phyloP scores from a whole-genome alignment of 2,113 vertebrate species.

The Tretioscincus oriximinensis region DNA sequence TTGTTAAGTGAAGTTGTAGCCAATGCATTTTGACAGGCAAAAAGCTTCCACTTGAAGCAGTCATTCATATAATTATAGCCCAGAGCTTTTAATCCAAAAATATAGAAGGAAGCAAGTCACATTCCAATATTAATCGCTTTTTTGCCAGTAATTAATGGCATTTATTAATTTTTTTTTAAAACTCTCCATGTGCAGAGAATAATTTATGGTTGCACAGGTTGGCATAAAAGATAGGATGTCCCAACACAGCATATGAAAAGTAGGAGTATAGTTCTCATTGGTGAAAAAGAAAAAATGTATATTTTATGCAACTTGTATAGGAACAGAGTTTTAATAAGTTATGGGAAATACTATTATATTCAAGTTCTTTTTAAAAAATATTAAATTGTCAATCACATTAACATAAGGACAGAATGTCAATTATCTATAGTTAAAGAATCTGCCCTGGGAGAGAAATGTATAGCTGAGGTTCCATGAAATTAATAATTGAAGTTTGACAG shows the following conservation, averaged over 20 bases:
- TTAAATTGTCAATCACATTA: no score
- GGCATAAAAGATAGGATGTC: not conserved
- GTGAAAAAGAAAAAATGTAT: not conserved
- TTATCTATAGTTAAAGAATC: no score
- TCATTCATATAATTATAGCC: constrained; percentile 33
- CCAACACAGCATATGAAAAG: not conserved
- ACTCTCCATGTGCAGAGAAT: not conserved
- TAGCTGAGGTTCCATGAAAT: no score
- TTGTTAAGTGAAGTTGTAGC: constrained; percentile 21
- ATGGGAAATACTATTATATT: not conserved
- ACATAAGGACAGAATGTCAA: no score
- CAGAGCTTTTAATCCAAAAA: constrained; percentile 29
- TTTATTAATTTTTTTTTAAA: no score
- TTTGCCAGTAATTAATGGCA: not conserved
- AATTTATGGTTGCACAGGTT: not conserved
- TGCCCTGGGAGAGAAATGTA: no score
- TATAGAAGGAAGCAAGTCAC: not conserved
- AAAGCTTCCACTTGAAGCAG: constrained; percentile 11
- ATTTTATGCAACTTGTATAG: no score
- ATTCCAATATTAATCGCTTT: constrained; percentile 17
- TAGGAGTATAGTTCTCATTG: not conserved
- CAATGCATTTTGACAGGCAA: constrained; percentile 42
- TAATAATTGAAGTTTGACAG: no score
- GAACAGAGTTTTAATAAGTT: not conserved
- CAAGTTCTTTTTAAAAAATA: no score